Evolutionary conservation across 1,140 invertebrate genomes (phyloP), one percentile per base, ranked within the genome.

Genomic region (Panagrolaimus sp.): DNA sequence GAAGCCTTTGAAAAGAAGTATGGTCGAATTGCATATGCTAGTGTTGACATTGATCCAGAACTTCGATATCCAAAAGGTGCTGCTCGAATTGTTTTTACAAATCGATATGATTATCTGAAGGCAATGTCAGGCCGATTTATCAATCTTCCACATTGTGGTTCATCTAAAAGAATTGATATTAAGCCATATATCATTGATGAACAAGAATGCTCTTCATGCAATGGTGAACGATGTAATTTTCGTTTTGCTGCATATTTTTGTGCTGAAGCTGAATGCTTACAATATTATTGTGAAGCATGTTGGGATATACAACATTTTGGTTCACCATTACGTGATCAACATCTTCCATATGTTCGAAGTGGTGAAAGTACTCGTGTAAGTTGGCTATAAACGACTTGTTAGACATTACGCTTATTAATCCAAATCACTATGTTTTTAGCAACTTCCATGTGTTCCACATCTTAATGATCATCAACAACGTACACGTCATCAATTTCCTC

Each of bases 221-320:
- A 84, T 66, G 86, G 86, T 32, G 81, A 78, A 48, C 89, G 94
- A 26, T 98, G 95, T 85, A 91, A 91, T 69, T 93, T 79, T 17
- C 73, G 73, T 15, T 46, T 46, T n/a, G 94, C 58, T 96, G 97
- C 95, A 4, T 98, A 98, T 87, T 98, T 98, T 86, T 98, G 96
- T 88, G 94, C 95, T 73, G 97, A 98, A 84, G 94, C 98, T 72
- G 96, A 94, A 72, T 98, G 96, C 85, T 88, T 98, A 78, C 88
- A 96, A 90, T 98, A 98, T 86, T 98, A 98, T 86, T 98, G 96
- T 86, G 95, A 98, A 85, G 91, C 96, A 84, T 98, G 96, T 86
- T 98, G 96, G 96, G 92, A 58, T 28, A n/a, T 12, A 28, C 21
- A 12, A 21, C 52, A 58, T 28, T 58, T n/a, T 28, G 28, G 28